Base-by-base conservation (phyloP, 2,888 invertebrate genomes). In the Dorcus hopei region DNA sequence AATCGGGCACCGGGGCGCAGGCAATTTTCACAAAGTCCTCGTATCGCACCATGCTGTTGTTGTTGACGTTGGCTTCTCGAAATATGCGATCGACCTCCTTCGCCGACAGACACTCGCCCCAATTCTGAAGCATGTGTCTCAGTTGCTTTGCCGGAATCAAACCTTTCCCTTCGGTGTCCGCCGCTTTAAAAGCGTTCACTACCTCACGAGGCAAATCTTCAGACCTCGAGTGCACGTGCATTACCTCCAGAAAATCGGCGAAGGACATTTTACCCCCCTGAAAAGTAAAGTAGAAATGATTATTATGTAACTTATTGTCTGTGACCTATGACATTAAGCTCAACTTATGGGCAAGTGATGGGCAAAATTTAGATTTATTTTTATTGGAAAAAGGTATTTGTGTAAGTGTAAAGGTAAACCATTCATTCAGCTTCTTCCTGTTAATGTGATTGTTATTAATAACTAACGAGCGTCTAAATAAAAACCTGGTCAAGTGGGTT, bases 211-310 rank as follows among this genome's bases (percentile, higher is more conserved):
- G 91, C 9, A 93, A 80, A 70, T 93, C 89, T 74, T 95, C 95
- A 5, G 89, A 89, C 39, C 87, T 82, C 33, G 90, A 92, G 76
- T 97, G 96, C 55, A 91, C 87, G 74, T 97, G 95, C 93, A 97
- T 94, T 1, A 96, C 92, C 74, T 97, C 95, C 49, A 97, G 78
- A 73, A 97, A 97, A 72, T 96, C 95, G 0, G 97, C 95, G 77
- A 97, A 97, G 0, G 91, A 90, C 91, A 95, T 93, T 79, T 92
- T 93, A 0, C 95, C 94, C 65, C 89, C 91, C 84, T 84, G 74
- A 57, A 73, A 71, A 19, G 52, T 61, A 39, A 45, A 41, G 33
- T 38, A 9, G 11, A 26, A 48, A 14, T 14, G 1, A 58, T 54
- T 58, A 50, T 58, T 58, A 50, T 58, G 54, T 50, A 50, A 54